Percentiles rank a stretch among this genome's conserved stretches.
Conservation (phyloP, 2,113 vertebrate genomes). For the Cephalophus harveyi region DNA sequence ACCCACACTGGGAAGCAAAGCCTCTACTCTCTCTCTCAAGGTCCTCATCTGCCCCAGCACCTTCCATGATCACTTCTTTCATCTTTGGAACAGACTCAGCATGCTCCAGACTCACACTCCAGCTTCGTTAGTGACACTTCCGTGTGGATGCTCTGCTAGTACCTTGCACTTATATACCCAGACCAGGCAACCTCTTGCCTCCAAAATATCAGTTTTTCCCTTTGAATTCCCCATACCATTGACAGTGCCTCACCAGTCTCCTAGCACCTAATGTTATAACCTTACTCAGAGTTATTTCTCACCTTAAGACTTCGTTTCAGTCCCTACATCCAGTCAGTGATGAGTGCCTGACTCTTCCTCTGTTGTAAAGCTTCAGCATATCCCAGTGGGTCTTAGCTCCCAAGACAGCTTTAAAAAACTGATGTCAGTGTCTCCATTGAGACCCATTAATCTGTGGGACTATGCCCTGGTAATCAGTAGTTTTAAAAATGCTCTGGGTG, state of each 20-base stretch:
- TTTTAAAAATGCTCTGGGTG: background rate
- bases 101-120: background rate
- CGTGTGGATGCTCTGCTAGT: background rate
- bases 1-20: background rate
- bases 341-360: background rate
- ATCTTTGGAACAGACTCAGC: background rate
- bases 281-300: background rate
- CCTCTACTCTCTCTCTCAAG: background rate
- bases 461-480: background rate
- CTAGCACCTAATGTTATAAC: background rate
- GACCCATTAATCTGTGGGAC: background rate
- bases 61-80: background rate
- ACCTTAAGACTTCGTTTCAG: background rate
- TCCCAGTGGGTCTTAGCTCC: background rate
- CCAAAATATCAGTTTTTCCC: background rate
- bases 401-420: background rate
- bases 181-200: background rate
- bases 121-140: background rate
- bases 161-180: background rate
- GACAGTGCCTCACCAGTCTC: background rate
- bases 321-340: background rate
- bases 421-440: background rate
- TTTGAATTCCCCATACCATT: background rate
- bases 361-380: background rate
- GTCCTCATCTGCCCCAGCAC: background rate